These are phyloP conservation scores for Xerus inauris DNA, from an alignment of 2,113 vertebrate genomes.

Conservation along the genomic window DNA sequence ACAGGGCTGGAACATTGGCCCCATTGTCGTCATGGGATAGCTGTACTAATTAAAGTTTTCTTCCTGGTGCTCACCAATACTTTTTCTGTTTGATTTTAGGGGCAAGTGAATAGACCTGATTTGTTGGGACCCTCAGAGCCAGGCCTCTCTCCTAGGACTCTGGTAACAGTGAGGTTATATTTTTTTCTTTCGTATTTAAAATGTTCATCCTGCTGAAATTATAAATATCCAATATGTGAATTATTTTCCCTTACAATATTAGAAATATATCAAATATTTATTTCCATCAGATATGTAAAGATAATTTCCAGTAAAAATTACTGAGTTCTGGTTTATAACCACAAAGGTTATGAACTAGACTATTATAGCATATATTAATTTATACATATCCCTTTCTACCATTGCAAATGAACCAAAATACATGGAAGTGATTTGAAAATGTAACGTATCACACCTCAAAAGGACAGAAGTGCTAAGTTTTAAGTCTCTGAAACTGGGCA, in stretches of 20 bases:
- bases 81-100: not conserved
- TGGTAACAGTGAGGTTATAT: not conserved
- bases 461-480: not conserved
- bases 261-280: conserved; percentile 15
- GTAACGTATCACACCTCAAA: not conserved
- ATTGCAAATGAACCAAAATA: not conserved
- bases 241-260: not conserved
- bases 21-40: not conserved
- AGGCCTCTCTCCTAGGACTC: not conserved
- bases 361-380: not conserved
- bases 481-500: not conserved
- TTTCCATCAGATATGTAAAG: not conserved
- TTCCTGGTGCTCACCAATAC: not conserved
- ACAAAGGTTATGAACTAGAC: not conserved
- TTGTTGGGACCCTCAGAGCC: not conserved
- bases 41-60: not conserved
- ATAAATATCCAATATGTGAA: not conserved
- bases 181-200: not conserved
- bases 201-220: not conserved
- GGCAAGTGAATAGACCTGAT: not conserved
- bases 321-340: not conserved
- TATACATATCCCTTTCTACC: not conserved
- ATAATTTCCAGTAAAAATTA: not conserved
- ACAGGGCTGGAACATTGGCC: too few relatives aligned
- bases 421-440: not conserved